These are phyloP conservation scores for Clarias platycephalus DNA, from an alignment of 2,797 vertebrate species.

Conservation along the genomic window DNA sequence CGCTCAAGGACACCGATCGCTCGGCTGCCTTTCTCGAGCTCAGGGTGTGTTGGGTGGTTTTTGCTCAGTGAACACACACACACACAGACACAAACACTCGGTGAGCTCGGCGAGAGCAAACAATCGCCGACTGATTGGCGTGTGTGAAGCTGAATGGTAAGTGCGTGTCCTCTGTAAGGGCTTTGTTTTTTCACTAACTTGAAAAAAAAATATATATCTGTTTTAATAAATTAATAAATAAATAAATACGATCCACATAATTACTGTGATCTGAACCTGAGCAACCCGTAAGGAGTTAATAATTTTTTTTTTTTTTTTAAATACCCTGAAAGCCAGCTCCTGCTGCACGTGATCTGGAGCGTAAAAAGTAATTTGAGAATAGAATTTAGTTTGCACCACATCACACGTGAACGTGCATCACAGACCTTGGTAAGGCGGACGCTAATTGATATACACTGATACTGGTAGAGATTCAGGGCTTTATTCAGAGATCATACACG, in stretches of 20 bases:
- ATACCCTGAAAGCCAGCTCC: neutral
- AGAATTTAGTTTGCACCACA: neutral
- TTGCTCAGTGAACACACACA: neutral
- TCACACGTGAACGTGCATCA: neutral
- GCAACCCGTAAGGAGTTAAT: neutral
- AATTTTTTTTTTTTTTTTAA: neutral
- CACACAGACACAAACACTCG: neutral
- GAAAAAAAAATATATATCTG: neutral
- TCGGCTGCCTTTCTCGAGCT: slow-evolving; percentile 9
- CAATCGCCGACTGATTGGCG: neutral
- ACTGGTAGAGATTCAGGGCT: neutral
- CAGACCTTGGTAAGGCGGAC: neutral
- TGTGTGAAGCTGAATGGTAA: slow-evolving; percentile 27
- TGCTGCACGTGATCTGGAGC: neutral
- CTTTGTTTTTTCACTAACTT: slow-evolving; percentile 6
- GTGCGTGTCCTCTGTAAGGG: neutral
- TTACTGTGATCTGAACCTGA: neutral
- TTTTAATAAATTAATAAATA: neutral
- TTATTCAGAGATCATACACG: neutral
- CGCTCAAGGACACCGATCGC: slow-evolving; percentile 62
- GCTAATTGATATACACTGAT: neutral
- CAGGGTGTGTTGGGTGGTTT: neutral
- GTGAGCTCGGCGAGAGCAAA: slow-evolving; percentile 1
- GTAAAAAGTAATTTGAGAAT: neutral
- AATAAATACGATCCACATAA: neutral